phyloP scores from a whole-genome alignment of 2,888 invertebrate species.

The Acanthoscelides obtectus region DNA sequence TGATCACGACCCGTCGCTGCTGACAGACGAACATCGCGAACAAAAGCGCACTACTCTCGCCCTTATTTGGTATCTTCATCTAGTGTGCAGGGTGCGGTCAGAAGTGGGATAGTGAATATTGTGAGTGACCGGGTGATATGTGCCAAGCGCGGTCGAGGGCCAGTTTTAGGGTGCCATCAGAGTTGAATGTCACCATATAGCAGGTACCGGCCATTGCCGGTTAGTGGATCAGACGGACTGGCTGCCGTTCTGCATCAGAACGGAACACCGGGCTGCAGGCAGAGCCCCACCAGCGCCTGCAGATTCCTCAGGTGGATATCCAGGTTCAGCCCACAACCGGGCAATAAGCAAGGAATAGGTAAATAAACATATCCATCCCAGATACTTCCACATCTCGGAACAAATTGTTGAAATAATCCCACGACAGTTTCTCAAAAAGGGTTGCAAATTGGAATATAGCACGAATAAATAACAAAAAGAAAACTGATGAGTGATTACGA shows the following conservation, averaged over 20 bases:
- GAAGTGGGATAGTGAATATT: neutral
- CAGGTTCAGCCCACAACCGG: constrained; percentile 51
- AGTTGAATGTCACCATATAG: constrained; percentile 47
- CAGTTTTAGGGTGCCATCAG: neutral
- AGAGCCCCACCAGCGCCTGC: constrained; percentile 47
- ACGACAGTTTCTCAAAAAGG: too few species aligned
- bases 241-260: neutral
- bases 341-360: constrained; percentile 50
- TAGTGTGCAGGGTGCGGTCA: neutral
- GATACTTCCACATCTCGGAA: too few species aligned
- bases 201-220: constrained; percentile 47
- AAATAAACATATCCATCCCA: too few species aligned
- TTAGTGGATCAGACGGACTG: neutral
- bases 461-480: too few species aligned
- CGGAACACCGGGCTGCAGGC: constrained; percentile 29
- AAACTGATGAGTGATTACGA: too few species aligned
- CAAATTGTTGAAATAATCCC: too few species aligned
- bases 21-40: neutral
- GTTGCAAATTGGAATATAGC: too few species aligned
- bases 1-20: neutral
- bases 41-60: neutral
- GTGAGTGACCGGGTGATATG: neutral
- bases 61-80: neutral
- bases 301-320: constrained; percentile 54
- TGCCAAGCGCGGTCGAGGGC: neutral